Percentiles rank a stretch among this genome's conserved stretches.
These are phyloP conservation scores for Pseudorasbora parva DNA, from an alignment of 2,113 vertebrate species.

Conservation along the genomic window DNA sequence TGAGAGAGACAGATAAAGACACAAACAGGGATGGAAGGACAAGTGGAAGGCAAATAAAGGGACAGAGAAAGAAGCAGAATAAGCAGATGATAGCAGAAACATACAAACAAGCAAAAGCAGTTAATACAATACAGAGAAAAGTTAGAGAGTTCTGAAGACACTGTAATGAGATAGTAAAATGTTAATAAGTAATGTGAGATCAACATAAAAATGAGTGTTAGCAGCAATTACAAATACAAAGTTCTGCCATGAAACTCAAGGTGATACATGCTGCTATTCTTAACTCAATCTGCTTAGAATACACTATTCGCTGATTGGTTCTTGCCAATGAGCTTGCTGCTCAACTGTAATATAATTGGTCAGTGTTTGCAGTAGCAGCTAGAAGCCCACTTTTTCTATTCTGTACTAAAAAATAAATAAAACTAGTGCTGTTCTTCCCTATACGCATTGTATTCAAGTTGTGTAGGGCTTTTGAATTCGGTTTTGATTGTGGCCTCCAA, in stretches of 20 bases:
- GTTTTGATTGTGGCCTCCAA: too few species aligned
- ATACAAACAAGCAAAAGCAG: constrained; percentile 49
- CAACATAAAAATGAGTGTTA: constrained; percentile 7
- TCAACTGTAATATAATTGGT: too few species aligned
- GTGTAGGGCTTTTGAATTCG: too few species aligned
- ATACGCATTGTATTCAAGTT: too few species aligned
- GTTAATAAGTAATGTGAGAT: constrained; percentile 2
- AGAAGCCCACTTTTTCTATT: background rate
- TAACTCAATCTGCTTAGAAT: too few species aligned
- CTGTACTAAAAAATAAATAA: background rate
- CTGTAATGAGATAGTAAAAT: background rate
- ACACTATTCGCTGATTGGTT: too few species aligned
- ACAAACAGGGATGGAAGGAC: constrained; percentile 27
- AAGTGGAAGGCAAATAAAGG: constrained; percentile 19
- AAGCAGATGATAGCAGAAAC: constrained; percentile 47
- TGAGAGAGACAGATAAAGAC: constrained; percentile 39
- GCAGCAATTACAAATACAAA: background rate
- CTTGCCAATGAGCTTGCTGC: too few species aligned
- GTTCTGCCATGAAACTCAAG: too few species aligned
- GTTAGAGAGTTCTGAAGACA: constrained; percentile 25
- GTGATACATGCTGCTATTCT: too few species aligned
- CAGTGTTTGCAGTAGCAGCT: too few species aligned
- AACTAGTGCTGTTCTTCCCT: background rate
- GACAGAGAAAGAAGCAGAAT: constrained; percentile 49
- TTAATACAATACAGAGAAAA: constrained; percentile 11